Evolutionary conservation across 2,113 vertebrate species (phyloP), one percentile per base, ranked within the genome.

Genomic region (Oncorhynchus nerka): DNA sequence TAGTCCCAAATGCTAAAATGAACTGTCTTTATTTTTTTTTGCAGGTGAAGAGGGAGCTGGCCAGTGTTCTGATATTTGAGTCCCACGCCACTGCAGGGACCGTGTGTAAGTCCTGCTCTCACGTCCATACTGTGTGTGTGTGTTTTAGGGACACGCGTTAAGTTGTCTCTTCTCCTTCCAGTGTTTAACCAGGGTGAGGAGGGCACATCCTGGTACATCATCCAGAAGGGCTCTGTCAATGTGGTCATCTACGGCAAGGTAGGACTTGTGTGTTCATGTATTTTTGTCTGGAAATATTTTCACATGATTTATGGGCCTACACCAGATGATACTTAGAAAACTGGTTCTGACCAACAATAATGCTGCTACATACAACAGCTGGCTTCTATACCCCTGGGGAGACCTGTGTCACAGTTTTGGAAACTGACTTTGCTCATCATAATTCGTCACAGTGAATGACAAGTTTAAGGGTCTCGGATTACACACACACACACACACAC

Each of bases 171-270:
- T 39, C 15, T 85, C 74, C 84, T 92, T 88, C n/a, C 84, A 99
- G 97, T 99, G 91, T 99, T 99, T 93, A 99, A 98, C 94, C 97
- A 99, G 90, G 97, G 97, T 80, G 97, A 99, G 93, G 97, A 99
- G 91, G 97, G 97, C 74, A 99, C 97, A 70, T 99, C 97, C 76
- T 99, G 97, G 97, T 99, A 99, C 92, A 99, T 99, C 92, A 98
- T 99, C 88, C 94, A 98, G 83, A 99, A 97, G 90, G 97, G 97
- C 92, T 99, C 97, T 0, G 97, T 99, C 88, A 99, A 99, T 49
- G 97, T 99, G 87, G 97, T 99, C 82, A 99, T 99, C 92, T 99
- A 99, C 77, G 97, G 97, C 86, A 99, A 99, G 97, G 97, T 96
- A 94, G 51, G 75, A 20, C 39, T 32, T 75, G 73, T 51, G 34